A percentile compares a stretch with the other conserved stretches of the same genome.
phyloP scores from a whole-genome alignment of 92 coral and sea anemone genomes.

The Bergia sp. region DNA sequence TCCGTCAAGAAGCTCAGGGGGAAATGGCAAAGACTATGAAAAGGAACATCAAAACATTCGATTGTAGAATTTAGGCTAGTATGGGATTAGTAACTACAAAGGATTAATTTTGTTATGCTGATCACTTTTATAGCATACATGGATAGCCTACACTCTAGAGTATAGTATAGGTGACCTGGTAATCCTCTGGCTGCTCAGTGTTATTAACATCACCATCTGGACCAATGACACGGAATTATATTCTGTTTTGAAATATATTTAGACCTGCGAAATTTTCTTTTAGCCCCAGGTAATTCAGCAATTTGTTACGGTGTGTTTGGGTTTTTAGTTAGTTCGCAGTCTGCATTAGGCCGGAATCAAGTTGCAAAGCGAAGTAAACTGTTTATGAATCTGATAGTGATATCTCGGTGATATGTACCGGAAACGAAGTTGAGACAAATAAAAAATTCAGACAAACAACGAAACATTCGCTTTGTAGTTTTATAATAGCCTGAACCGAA shows the following conservation, averaged over 20 bases:
- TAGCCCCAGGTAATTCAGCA: slow-evolving; percentile 2
- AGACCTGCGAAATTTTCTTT: neutral
- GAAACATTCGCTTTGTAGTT: slow-evolving; percentile 10
- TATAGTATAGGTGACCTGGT: slow-evolving; percentile 1
- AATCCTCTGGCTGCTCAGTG: neutral
- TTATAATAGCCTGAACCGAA: slow-evolving; percentile 23
- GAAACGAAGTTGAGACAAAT: slow-evolving; percentile 25
- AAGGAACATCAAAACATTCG: slow-evolving; percentile 24
- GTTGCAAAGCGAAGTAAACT: slow-evolving; percentile 5
- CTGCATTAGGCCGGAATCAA: slow-evolving; percentile 4
- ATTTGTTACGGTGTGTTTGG: slow-evolving; percentile 19
- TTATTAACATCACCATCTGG: neutral
- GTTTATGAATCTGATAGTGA: slow-evolving; percentile 1
- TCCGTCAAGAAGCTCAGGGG: slow-evolving; percentile 2
- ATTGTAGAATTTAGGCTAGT: slow-evolving; percentile 16
- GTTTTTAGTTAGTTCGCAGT: slow-evolving; percentile 22
- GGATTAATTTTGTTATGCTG: slow-evolving; percentile 5
- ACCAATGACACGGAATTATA: slow-evolving; percentile 8
- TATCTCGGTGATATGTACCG: slow-evolving; percentile 7
- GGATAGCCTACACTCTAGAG: neutral
- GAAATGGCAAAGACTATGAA: neutral
- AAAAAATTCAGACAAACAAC: slow-evolving; percentile 17
- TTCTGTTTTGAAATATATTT: neutral
- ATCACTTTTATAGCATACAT: slow-evolving; percentile 13
- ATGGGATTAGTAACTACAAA: slow-evolving; percentile 24